Base-by-base conservation (phyloP, 1,140 invertebrate genomes). In the Cotesia typhae region DNA sequence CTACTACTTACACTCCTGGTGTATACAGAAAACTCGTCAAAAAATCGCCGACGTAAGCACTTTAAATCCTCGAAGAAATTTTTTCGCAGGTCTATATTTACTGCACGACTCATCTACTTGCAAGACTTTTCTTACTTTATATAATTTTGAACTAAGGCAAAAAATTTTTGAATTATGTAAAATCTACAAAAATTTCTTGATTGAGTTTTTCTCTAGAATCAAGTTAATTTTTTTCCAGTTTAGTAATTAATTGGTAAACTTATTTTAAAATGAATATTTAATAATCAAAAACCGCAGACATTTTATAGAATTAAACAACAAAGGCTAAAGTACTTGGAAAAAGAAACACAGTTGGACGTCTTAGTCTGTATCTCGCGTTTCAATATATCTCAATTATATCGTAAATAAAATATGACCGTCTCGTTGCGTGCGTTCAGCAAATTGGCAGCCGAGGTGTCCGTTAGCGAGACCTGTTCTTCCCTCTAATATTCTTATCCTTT, bases 311-410 rank as follows among this genome's bases (percentile, higher is more conserved):
- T 47, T 3, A 6, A 35, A 51, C 14, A 67, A 67, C 41, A 51
- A 67, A 38, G 41, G n/a, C 20, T 9, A 67, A 47, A 5, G n/a
- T 47, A 9, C 38, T 20, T 1, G 12, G 51, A 51, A 67, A 52
- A 4, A 67, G 5, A 37, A 53, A 67, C 71, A 12, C 80, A 82
- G 75, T 80, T 81, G 78, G 80, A 83, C 78, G 80, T 81, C 28
- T 28, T 28, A 28, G 28, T 28, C 80, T 79, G 75, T 81, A 51
- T 53, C 79, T 82, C 76, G 73, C 76, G 74, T 83, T 84, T 82
- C 82, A 81, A 82, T 84, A 81, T 83, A 83, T 84, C 83, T 84
- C 82, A 84, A 84, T 84, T 84, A 84, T 83, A 83, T 83, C 79
- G 79, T 84, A 83, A 84, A 84, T 84, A 83, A 84, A 82, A 80